phyloP scores from a whole-genome alignment of 2,888 invertebrate species.

The Poecilobothrus nobilitatus region DNA sequence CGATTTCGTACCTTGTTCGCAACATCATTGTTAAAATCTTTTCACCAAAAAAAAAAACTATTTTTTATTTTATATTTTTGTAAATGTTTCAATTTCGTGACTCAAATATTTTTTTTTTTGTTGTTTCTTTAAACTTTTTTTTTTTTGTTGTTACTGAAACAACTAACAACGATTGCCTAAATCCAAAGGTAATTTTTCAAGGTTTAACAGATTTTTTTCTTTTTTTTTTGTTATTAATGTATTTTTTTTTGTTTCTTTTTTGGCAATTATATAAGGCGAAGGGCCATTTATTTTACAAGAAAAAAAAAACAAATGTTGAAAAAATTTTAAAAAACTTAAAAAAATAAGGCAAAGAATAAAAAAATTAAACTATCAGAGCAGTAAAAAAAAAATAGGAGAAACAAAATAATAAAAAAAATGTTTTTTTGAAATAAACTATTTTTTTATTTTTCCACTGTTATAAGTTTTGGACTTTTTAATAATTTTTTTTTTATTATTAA shows the following conservation, averaged over 20 bases:
- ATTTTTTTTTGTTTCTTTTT: not conserved
- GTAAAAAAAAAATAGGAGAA: not conserved
- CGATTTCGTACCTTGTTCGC: too few species aligned
- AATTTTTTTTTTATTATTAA: too few species aligned
- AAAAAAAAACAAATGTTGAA: not conserved
- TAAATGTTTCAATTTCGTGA: not conserved
- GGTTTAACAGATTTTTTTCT: not conserved
- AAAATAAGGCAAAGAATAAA: too few species aligned
- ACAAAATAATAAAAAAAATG: not conserved
- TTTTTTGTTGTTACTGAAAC: not conserved
- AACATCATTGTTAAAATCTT: too few species aligned
- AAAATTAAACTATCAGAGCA: not conserved
- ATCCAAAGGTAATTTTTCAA: not conserved
- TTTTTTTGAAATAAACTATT: not conserved
- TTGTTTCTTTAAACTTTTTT: not conserved
- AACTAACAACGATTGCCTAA: not conserved
- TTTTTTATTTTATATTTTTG: not conserved
- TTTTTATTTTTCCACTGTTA: not conserved
- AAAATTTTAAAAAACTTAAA: not conserved
- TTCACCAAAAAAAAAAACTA: too few species aligned
- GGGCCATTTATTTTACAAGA: not conserved
- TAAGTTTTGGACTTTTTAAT: not conserved
- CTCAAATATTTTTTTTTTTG: not conserved
- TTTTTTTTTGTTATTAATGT: not conserved
- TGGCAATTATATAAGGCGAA: slow-evolving; percentile 1